Base-by-base conservation (phyloP, 2,113 vertebrate species). In the Rhinolophus sinicus region DNA sequence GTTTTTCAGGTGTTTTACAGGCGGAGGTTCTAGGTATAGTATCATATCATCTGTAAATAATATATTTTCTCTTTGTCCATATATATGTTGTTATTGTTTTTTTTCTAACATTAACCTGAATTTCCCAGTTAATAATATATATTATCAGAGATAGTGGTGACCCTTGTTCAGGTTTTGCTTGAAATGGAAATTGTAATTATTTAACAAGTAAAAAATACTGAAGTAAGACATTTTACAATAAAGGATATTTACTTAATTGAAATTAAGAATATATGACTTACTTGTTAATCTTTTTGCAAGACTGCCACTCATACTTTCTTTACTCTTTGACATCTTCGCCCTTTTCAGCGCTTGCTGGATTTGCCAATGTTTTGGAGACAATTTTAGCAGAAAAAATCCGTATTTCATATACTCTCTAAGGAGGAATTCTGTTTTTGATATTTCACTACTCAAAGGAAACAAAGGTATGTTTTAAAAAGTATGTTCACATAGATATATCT, bases 301-400 rank as follows among this genome's bases (percentile, higher is more conserved):
- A 35, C 4, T 3, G 2, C 3, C 1, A 1, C 16, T 40, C 58
- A 73, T 5, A 56, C 1, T 69, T 12, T 90, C 83, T 88, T 28
- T 96, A 83, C 64, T 76, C 81, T 54, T 80, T 82, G 94, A n/a
- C 38, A 26, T 44, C 70, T 94, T 47, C 0, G n/a, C 1, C 56
- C 50, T 97, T 91, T 97, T 98, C 56, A 96, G 56, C 0, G 81
- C 82, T 72, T 98, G 97, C 64, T 97, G 78, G 1, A 95, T 50
- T 91, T 98, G 98, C 98, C 98, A 98, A 1, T 97, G 96, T 81
- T 97, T 97, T 21, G 98, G 98, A 70, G 98, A 97, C 60, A 98
- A 60, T 76, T 96, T 96, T 77, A 97, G 86, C 82, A 98, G 97
- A 94, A 99, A 98, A 82, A 88, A n/a, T 88, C 98, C 98, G 9